Evolutionary conservation across 2,797 vertebrate genomes (phyloP), one percentile per base, ranked within the genome.

Genomic region (Coregonus suidteri): DNA sequence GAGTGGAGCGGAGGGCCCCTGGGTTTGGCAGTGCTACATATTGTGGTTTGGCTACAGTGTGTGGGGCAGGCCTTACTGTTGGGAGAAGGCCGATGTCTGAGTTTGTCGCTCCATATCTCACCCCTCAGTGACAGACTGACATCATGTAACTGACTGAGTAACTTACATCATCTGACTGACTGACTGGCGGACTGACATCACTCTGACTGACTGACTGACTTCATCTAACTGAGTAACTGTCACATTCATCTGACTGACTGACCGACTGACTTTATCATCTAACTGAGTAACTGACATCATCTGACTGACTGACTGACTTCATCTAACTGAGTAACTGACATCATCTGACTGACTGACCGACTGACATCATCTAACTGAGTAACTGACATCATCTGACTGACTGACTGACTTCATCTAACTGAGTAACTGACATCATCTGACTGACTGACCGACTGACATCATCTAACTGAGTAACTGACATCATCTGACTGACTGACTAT

Each of bases 71-170:
- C n/a, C n/a, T n/a, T n/a, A n/a, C n/a, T n/a, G n/a, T n/a, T n/a
- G n/a, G n/a, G n/a, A n/a, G n/a, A n/a, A n/a, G n/a, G n/a, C 53
- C 16, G n/a, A 70, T 70, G 66, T 70, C 30, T 70, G 75, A 76
- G 67, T 70, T n/a, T 13, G 37, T 71, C 67, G 3, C 37, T 64
- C 73, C 31, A 30, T 16, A 54, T 25, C 6, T 37, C 35, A 34
- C 64, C 56, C 35, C 41, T 47, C 41, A 68, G 37, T 31, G 18
- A 75, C 74, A n/a, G 31, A 68, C 41, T 53, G 54, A 53, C 15
- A 59, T 34, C 34, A 34, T 34, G 3, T 34, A 20, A 76, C 67
- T 56, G 5, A 53, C 37, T 77, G 67, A 77, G 59, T 75, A 59
- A 81, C 76, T 52, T 35, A 20, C 69, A 31, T 34, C 34, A 34